phyloP scores from a whole-genome alignment of 2,888 invertebrate genomes.

The Drosophila kuntzei region DNA sequence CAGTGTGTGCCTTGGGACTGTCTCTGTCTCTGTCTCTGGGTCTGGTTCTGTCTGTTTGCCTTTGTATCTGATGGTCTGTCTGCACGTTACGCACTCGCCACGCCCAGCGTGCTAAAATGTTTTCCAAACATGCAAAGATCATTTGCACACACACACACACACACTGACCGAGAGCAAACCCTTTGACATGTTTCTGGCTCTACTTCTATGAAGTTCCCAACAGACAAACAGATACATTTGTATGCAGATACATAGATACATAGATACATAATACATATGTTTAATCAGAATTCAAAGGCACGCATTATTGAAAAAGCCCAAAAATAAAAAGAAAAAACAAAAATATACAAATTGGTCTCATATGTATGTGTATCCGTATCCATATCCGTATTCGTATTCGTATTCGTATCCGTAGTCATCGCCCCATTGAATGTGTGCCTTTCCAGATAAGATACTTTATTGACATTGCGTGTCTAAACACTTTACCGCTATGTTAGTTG shows the following conservation, averaged over 20 bases:
- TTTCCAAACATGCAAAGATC: conserved; percentile 79
- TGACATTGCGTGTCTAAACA: conserved; percentile 82
- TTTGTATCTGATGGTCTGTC: conserved; percentile 35
- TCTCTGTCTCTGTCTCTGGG: neutral
- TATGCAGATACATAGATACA: conserved; percentile 24
- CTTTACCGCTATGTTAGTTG: conserved; percentile 74
- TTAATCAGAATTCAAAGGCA: conserved; percentile 80
- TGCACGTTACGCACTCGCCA: conserved; percentile 70
- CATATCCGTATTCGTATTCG: conserved; percentile 54
- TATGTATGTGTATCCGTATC: conserved; percentile 32
- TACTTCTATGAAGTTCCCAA: conserved; percentile 28
- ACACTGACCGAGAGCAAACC: conserved; percentile 59
- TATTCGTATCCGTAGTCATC: conserved; percentile 68
- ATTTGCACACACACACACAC: conserved; percentile 49
- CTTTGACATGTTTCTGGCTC: conserved; percentile 70
- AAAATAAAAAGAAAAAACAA: conserved; percentile 23
- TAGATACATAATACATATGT: conserved; percentile 40
- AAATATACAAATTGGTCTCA: conserved; percentile 45
- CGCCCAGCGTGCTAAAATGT: conserved; percentile 77
- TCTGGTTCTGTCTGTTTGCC: conserved; percentile 18
- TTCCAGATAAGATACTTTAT: conserved; percentile 79
- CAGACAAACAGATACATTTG: conserved; percentile 25
- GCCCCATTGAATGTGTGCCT: conserved; percentile 54
- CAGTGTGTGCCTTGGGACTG: neutral
- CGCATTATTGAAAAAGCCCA: conserved; percentile 73